Evolutionary conservation across 2,888 invertebrate species (phyloP), one percentile per base, ranked within the genome.

Genomic region (Drosophila eohydei): DNA sequence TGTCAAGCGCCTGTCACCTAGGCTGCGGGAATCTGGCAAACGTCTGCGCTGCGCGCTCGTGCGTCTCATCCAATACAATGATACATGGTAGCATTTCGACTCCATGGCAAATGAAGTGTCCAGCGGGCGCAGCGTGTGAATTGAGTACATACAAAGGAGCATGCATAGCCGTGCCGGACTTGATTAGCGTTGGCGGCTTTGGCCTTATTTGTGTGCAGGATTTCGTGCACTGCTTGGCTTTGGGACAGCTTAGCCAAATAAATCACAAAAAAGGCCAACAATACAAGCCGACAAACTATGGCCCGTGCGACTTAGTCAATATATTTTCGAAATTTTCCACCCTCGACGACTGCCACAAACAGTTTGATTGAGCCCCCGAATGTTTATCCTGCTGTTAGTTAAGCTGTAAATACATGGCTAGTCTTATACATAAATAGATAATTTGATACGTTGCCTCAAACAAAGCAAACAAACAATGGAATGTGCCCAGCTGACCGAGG

Each of bases 351-450:
- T 68, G 82, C 68, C 65, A 71, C 60, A 70, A 69, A 74, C 73
- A 57, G 72, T 78, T 86, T 84, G 84, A 86, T 83, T 87, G 83
- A 83, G 78, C 70, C 58, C 32, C 70, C 26, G 46, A 71, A 70
- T 80, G 77, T 82, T 88, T 88, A 88, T 85, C 80, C 88, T 71
- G 83, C 83, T 88, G 83, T 83, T 82, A 80, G 83, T 74, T 88
- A 88, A 85, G 86, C 86, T 80, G 76, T 72, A 80, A 84, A 84
- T 83, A 77, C 77, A 79, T 79, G 55, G 74, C 61, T 57, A 70
- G 80, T 56, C 79, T 41, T 41, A 55, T 43, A 60, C 63, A 67
- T 75, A 78, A 83, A 80, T 86, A 88, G 80, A 83, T 80, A 88
- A 86, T 88, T 83, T 88, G 83, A 88, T 74, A 83, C 71, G 65